Percentiles rank a stretch among this genome's conserved stretches.
Evolutionary conservation across 35 echinoderm and acorn worm genomes (phyloP).

Genomic region (Diadema setosum): DNA sequence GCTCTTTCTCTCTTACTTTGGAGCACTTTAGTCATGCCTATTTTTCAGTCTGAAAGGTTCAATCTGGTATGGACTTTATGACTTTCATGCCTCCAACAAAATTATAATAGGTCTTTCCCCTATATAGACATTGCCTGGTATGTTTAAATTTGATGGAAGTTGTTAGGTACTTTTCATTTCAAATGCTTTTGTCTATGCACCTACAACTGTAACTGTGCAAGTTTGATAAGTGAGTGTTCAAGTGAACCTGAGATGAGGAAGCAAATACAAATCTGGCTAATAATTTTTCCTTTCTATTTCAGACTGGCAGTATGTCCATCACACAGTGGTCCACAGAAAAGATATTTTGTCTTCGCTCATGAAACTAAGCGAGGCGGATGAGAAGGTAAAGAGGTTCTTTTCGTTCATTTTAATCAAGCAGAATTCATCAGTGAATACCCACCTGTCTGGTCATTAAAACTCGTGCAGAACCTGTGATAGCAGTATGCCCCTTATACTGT

Average conservation of each 20-base stretch:
- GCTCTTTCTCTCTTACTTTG: too few relatives aligned
- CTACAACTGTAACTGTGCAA: not conserved
- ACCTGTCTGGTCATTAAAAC: not conserved
- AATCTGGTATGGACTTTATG: too few relatives aligned
- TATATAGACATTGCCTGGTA: not conserved
- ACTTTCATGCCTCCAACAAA: too few relatives aligned
- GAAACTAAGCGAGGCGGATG: not conserved
- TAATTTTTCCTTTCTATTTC: not conserved
- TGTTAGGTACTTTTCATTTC: not conserved
- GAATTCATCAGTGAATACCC: not conserved
- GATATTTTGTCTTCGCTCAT: not conserved
- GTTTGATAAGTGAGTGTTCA: not conserved
- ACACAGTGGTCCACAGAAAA: not conserved
- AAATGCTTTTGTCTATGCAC: not conserved
- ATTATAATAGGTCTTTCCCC: not conserved
- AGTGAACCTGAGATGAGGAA: not conserved
- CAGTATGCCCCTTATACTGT: not conserved
- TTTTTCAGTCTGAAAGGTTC: too few relatives aligned
- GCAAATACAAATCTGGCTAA: not conserved
- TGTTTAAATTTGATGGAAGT: not conserved
- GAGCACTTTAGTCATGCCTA: too few relatives aligned
- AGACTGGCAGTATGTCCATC: not conserved
- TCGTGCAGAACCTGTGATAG: not conserved
- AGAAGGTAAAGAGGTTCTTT: not conserved
- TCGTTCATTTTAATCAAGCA: not conserved